phyloP scores from a whole-genome alignment of 2,797 vertebrate genomes.

The Darevskia mixta region DNA sequence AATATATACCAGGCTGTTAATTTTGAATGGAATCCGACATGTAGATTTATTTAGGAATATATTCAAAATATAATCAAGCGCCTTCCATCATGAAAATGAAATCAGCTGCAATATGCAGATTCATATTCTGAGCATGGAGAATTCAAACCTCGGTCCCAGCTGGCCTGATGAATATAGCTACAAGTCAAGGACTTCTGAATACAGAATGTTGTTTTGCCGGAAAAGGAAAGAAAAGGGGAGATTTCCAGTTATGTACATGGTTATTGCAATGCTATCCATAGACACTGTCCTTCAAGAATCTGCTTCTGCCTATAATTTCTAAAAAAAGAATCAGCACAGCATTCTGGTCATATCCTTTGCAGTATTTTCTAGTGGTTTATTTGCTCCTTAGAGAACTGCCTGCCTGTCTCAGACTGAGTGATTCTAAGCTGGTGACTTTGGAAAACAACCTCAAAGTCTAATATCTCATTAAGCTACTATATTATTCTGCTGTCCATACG shows the following conservation, averaged over 20 bases:
- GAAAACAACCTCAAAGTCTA: neutral
- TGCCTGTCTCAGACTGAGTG: neutral
- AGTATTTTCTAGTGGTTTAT: neutral
- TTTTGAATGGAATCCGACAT: constrained; percentile 51
- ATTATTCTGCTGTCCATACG: neutral
- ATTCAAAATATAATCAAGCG: constrained; percentile 43
- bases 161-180: constrained; percentile 42
- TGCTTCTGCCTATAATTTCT: neutral
- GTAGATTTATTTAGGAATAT: constrained; percentile 46
- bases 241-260: neutral
- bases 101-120: constrained; percentile 48
- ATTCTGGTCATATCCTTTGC: neutral
- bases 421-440: neutral
- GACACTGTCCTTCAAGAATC: neutral
- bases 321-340: neutral
- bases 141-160: constrained; percentile 40
- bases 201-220: constrained; percentile 11
- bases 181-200: constrained; percentile 22
- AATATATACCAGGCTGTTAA: constrained; percentile 39
- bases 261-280: neutral
- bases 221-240: neutral
- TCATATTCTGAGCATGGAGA: constrained; percentile 29
- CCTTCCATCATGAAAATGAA: constrained; percentile 40
- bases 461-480: neutral
- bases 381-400: neutral